These are phyloP conservation scores for Coturnix japonica DNA, from an alignment of 2,113 vertebrate species.

Conservation along the genomic window DNA sequence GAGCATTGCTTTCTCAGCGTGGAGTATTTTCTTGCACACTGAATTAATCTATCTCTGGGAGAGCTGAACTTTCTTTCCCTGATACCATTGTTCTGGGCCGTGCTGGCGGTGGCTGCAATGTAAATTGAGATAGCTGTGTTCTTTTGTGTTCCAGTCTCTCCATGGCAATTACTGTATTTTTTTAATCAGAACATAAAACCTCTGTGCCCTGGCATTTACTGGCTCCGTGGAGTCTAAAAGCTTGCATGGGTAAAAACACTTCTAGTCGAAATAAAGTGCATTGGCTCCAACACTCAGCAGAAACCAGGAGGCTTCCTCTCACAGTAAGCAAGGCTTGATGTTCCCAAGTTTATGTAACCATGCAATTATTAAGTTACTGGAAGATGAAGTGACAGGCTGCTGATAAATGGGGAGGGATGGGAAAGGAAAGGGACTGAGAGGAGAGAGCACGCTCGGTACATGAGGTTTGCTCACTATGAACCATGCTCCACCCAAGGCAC, in stretches of 20 bases:
- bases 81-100: constrained; percentile 15
- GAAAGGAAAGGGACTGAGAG: neutral
- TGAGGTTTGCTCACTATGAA: fast-evolving
- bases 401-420: neutral
- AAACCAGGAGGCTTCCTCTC: neutral
- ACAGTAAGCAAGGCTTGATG: neutral
- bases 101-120: neutral
- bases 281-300: neutral
- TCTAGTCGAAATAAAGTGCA: neutral
- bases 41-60: constrained; percentile 15
- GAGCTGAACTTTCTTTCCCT: neutral
- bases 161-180: constrained; percentile 35
- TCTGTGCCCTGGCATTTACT: constrained; percentile 17
- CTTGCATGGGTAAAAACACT: neutral
- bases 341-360: constrained; percentile 12
- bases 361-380: neutral
- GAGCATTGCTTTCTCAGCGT: neutral
- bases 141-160: constrained; percentile 41
- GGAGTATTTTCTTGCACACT: neutral
- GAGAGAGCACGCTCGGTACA: neutral
- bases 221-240: constrained; percentile 13
- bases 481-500: neutral
- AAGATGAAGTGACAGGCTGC: neutral
- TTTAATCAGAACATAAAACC: constrained; percentile 33
- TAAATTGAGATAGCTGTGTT: neutral